Base-by-base conservation (phyloP, 2,888 invertebrate genomes). In the Microchrysa polita region DNA sequence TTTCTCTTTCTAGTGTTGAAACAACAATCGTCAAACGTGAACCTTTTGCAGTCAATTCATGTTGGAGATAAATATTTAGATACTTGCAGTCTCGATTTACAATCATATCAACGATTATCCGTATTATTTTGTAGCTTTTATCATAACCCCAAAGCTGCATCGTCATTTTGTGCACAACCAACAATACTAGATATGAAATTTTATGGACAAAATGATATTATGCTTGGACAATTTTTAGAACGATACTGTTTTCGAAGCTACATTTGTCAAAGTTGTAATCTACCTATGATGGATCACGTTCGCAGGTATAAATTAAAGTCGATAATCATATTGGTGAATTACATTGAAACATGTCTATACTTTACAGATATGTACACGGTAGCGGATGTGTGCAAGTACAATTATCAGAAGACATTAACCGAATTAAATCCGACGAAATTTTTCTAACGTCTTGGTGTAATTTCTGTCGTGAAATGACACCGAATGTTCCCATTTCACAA, bases 191-290 rank as follows among this genome's bases (percentile, higher is more conserved):
- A 85, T 73, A 98, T 99, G 96, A 93, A 95, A 81, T 94, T 97
- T 86, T 99, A 99, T 84, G 96, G 96, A 0, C 89, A 91, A 22
- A 95, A 97, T 81, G 99, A 99, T 84, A 96, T 98, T 79, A 93
- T 97, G 1, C 86, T 99, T 59, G 98, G 98, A 44, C 93, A 93
- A 76, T 99, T 98, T 82, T 87, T 99, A 59, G 94, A 97, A 81
- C 90, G 93, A 74, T 97, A 97, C 82, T 98, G 97, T 83, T 94
- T 97, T 83, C 87, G 90, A 7, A 90, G 92, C 1, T 96, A 95
- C 83, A 90, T 90, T 75, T 98, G 98, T 80, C 87, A 88, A 75
- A 88, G 88, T 10, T 97, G 97, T 82, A 91, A 91, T 74, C 88
- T 93, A 18, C 91, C 95, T 1, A 95, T 96, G 93, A 87, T 93